A percentile compares a stretch with the other conserved stretches of the same genome.
phyloP scores from a whole-genome alignment of 2,113 vertebrate genomes.

The Drymodes brunneopygia region DNA sequence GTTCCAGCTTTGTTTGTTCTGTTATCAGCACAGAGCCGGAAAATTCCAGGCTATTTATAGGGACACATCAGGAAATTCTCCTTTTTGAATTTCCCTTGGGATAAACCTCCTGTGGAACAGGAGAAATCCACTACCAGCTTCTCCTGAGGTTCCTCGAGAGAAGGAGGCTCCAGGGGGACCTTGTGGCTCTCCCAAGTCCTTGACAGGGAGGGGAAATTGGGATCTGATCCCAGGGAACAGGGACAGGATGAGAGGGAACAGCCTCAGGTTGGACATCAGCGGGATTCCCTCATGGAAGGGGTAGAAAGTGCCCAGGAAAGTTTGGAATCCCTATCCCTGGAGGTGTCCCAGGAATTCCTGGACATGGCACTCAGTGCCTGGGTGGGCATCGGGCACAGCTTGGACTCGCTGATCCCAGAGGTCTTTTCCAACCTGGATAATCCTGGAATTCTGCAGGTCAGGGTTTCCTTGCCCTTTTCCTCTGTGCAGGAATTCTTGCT shows the following conservation, averaged over 20 bases:
- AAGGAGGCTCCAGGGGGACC: not conserved
- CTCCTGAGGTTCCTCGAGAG: not conserved
- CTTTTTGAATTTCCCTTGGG: not conserved
- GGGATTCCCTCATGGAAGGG: not conserved
- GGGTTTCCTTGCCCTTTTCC: not conserved
- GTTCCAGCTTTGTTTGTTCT: not conserved
- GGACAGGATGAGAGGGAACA: fast-evolving
- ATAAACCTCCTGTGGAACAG: fast-evolving
- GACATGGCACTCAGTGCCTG: not conserved
- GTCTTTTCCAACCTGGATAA: fast-evolving
- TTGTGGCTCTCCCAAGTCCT: not conserved
- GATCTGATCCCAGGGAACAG: not conserved
- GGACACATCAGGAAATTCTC: not conserved
- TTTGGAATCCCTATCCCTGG: not conserved
- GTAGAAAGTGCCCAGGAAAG: not conserved
- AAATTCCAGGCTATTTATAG: not conserved
- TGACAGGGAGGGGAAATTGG: not conserved
- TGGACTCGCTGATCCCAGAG: fast-evolving
- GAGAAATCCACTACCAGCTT: fast-evolving
- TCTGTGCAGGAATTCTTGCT: not conserved
- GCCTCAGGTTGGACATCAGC: fast-evolving
- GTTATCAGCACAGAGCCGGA: no score
- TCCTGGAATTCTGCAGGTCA: not conserved
- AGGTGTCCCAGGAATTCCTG: not conserved
- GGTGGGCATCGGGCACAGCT: fast-evolving